Base-by-base conservation (phyloP, 2,888 invertebrate genomes). In the Ischnura elegans region DNA sequence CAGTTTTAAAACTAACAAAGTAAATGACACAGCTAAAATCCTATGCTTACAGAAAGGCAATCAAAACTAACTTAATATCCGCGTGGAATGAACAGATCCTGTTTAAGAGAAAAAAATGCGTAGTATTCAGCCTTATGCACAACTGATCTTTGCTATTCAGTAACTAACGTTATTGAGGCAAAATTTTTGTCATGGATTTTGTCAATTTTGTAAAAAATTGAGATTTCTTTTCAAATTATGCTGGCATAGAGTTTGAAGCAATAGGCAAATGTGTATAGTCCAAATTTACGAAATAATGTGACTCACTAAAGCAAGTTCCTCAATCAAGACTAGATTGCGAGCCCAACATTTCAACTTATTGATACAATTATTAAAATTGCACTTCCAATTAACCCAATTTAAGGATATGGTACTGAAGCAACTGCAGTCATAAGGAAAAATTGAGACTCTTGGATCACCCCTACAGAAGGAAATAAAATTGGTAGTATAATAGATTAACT, bases 51-150 rank as follows among this genome's bases (percentile, higher is more conserved):
- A 47, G 45, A 42, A 29, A 90, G 36, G 61, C 21, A 43, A 61
- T 51, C 13, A 43, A 51, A 66, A 55, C 61, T 86, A 86, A 45
- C n/a, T n/a, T 45, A 61, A 90, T 61, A 90, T 61, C 61, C 61
- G 10, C 36, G 36, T 90, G 61, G 90, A 90, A 90, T 90, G 61
- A 90, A 61, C 90, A 90, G 90, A 90, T 90, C 90, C 42, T 76
- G 61, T n/a, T 61, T 66, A 0, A 61, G 90, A 90, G 90, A 90
- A 61, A 90, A n/a, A 61, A 43, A 43, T 13, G 61, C 61, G 36
- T 43, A n/a, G 45, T 86, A 86, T 46, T 43, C n/a, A 45, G n/a
- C 45, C n/a, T 86, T n/a, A 46, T 21, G 16, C 86, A 86, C n/a
- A 25, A 25, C 86, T n/a, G 46, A 86, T n/a, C 25, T 86, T 25